Conservation (phyloP, 2,797 vertebrate species). For the Phrynocephalus forsythii region DNA sequence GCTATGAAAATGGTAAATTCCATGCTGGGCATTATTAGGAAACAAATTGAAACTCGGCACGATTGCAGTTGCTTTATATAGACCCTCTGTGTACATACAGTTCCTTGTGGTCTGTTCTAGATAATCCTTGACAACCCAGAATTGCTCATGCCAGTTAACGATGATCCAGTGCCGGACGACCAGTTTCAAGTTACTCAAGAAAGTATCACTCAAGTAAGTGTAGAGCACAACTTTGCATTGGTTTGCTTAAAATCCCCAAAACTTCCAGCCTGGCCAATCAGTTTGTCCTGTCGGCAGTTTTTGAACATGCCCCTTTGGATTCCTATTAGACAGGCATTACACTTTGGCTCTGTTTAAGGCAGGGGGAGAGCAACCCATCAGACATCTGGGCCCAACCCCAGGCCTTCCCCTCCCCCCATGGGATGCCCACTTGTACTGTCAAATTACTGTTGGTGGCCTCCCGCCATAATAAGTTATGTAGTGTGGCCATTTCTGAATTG, state of each 20-base stretch:
- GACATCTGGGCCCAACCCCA: not conserved
- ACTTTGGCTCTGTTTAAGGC: not conserved
- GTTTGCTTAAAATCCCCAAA: not conserved
- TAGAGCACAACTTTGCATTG: not conserved
- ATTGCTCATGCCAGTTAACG: slow-evolving; percentile 66
- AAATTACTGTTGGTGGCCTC: not conserved
- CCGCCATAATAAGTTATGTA: not conserved
- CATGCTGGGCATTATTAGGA: not conserved
- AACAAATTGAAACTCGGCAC: not conserved
- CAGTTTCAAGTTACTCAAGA: slow-evolving; percentile 75
- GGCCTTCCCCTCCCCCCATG: not conserved
- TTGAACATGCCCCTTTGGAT: not conserved
- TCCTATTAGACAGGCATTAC: not conserved
- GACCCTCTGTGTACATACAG: not conserved
- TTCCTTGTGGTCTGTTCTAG: slow-evolving; percentile 59
- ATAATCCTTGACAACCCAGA: slow-evolving; percentile 78
- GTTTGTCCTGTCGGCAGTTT: not conserved
- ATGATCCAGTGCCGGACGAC: slow-evolving; percentile 55
- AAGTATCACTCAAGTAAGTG: slow-evolving; percentile 76
- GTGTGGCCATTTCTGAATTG: not conserved
- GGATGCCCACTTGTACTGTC: no score
- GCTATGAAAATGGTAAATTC: not conserved
- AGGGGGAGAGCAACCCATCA: not conserved
- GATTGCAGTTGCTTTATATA: not conserved
- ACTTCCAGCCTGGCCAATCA: not conserved